These are phyloP conservation scores for Ichneumoninae sp. DNA, from an alignment of 2,888 invertebrate species.

Conservation along the genomic window DNA sequence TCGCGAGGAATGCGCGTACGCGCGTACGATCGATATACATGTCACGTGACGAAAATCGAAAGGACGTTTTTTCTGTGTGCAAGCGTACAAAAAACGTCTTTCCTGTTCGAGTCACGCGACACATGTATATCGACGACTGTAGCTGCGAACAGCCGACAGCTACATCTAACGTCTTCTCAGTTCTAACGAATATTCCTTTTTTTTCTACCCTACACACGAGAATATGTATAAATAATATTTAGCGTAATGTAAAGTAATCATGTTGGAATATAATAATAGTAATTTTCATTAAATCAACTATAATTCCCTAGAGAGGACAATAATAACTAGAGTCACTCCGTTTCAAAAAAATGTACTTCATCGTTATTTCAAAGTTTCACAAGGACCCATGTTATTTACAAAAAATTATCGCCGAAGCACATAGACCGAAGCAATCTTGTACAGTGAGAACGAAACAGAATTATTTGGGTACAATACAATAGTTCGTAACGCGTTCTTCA, in stretches of 20 bases:
- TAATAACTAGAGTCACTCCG: not conserved
- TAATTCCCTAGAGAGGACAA: not conserved
- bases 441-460: slow-evolving; percentile 5
- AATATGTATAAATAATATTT: slow-evolving; percentile 63
- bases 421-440: slow-evolving; percentile 7
- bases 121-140: slow-evolving; percentile 6
- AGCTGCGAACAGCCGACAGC: slow-evolving; percentile 8
- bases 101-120: too few species aligned
- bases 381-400: slow-evolving; percentile 2
- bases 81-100: too few species aligned
- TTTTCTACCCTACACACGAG: slow-evolving; percentile 48
- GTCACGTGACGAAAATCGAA: not conserved
- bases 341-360: slow-evolving; percentile 21
- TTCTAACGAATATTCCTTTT: slow-evolving; percentile 27
- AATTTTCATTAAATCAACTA: slow-evolving; percentile 7
- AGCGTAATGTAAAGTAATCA: slow-evolving; percentile 56
- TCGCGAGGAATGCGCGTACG: slow-evolving; percentile 20
- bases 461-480: slow-evolving; percentile 1
- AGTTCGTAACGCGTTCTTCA: not conserved
- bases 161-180: slow-evolving; percentile 41
- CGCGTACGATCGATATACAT: slow-evolving; percentile 26
- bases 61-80: not conserved
- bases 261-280: slow-evolving; percentile 33
- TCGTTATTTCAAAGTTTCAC: slow-evolving; percentile 32
- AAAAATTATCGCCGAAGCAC: not conserved